Evolutionary conservation across 2,797 vertebrate species (phyloP).

Genomic region (Lates japonicus): DNA sequence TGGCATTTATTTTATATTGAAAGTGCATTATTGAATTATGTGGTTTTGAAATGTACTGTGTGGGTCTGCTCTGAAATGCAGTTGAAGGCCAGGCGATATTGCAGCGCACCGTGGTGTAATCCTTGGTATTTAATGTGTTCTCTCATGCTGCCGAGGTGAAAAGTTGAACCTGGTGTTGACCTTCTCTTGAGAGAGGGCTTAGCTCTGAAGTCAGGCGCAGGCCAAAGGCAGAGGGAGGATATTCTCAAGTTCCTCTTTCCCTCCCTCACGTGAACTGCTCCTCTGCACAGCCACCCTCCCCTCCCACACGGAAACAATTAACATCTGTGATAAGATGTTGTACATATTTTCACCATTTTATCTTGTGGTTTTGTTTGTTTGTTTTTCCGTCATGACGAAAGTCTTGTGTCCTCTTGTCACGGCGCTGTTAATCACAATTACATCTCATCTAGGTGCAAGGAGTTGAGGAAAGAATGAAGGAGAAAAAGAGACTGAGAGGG

Average conservation of each 20-base stretch:
- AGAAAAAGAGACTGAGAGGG: constrained; percentile 76
- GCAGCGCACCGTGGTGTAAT: constrained; percentile 64
- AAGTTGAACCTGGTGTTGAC: constrained; percentile 85
- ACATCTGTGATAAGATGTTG: constrained; percentile 83
- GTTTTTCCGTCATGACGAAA: constrained; percentile 74
- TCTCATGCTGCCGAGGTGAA: constrained; percentile 81
- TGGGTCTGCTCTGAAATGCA: constrained; percentile 36
- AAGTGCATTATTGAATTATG: constrained; percentile 37
- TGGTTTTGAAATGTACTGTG: constrained; percentile 48
- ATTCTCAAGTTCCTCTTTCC: constrained; percentile 82
- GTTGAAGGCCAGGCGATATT: constrained; percentile 60
- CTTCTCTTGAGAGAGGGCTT: constrained; percentile 81
- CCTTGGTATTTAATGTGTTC: constrained; percentile 77
- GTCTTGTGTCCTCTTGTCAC: constrained; percentile 78
- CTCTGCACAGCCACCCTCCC: constrained; percentile 43
- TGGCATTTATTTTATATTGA: constrained; percentile 30
- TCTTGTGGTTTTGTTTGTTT: constrained; percentile 83
- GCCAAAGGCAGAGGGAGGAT: constrained; percentile 82
- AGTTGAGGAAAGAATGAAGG: constrained; percentile 60
- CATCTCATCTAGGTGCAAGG: constrained; percentile 79
- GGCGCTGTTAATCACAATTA: constrained; percentile 76
- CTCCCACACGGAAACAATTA: constrained; percentile 83
- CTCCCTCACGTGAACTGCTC: constrained; percentile 63
- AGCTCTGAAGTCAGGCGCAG: constrained; percentile 80
- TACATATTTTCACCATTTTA: constrained; percentile 85